A percentile compares a stretch with the other conserved stretches of the same genome.
These are phyloP conservation scores for Euzetes globulus DNA, from an alignment of 2,888 invertebrate species.

Conservation along the genomic window DNA sequence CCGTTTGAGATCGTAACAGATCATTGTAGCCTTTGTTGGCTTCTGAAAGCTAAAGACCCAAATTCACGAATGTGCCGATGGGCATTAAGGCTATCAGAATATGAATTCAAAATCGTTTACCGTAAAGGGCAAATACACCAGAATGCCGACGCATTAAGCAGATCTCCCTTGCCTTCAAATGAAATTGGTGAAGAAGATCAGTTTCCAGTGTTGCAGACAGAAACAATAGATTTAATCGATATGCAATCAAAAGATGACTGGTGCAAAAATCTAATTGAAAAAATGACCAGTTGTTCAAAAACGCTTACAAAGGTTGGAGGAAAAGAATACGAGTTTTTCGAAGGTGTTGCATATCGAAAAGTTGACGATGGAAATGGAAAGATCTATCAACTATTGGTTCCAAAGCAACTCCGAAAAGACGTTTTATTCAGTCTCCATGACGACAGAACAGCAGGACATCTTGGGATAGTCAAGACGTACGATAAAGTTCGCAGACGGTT, in stretches of 20 bases:
- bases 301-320: slow-evolving; percentile 18
- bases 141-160: slow-evolving; percentile 45
- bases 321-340: neutral
- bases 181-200: neutral
- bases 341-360: neutral
- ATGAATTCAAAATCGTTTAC: slow-evolving; percentile 47
- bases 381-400: neutral
- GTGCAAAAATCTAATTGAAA: neutral
- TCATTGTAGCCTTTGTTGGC: slow-evolving; percentile 51
- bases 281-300: neutral
- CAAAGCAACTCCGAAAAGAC: neutral
- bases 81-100: slow-evolving; percentile 48
- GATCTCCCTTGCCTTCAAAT: neutral
- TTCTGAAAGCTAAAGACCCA: slow-evolving; percentile 47
- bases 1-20: slow-evolving; percentile 48
- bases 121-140: slow-evolving; percentile 46
- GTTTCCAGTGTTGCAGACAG: neutral
- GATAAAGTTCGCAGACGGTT: neutral
- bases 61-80: slow-evolving; percentile 49
- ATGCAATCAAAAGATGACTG: neutral
- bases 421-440: neutral
- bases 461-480: slow-evolving; percentile 7
- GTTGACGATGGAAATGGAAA: neutral
- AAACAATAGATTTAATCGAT: neutral
- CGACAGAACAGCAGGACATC: slow-evolving; percentile 9